Evolutionary conservation across 2,113 vertebrate species (phyloP), one percentile per base, ranked within the genome.

Genomic region (Pollachius pollachius): DNA sequence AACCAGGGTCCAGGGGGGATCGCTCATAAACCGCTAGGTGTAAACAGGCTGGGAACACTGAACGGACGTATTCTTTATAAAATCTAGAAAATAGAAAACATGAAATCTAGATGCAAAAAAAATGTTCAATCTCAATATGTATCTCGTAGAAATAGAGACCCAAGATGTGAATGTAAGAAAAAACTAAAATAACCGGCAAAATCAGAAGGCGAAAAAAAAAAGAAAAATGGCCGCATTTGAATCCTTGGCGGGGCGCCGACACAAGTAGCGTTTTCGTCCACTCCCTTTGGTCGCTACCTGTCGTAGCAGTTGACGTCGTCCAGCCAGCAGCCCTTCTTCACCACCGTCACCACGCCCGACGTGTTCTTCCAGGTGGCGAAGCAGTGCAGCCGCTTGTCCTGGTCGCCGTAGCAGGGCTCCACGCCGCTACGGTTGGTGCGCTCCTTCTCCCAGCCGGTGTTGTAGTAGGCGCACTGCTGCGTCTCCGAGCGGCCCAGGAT

Each of bases 261-360:
- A 54, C 52, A 13, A 13, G 3, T 52, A 34, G 30, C 30, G 30
- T 4, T 5, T 34, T 34, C 4, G 30, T 34, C 30, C 30, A 16
- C 54, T 23, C 54, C 54, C 17, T 3, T 16, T 13, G 16, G 54
- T 7, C 3, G 5, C 4, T 72, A 98, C 97, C 96, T 97, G 92
- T 99, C 96, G 25, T 99, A 99, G 84, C 97, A 99, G 89, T 99
- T 98, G 90, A 97, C 93, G 74, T 99, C 97, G 82, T 99, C 97
- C 69, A 99, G 91, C 97, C 97, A 99, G 92, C 97, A 99, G 68
- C 97, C 97, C 82, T 98, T 95, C 85, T 97, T 98, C 65, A 99
- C 95, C 6, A 98, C 91, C 89, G 97, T 95, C 82, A 99, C 93
- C 21, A 90, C 90, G 56, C 97, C 97, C 7, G 97, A 98, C 82